A percentile compares a stretch with the other conserved stretches of the same genome.
Conservation (phyloP, 2,113 vertebrate genomes). For the Perca schrenkii region DNA sequence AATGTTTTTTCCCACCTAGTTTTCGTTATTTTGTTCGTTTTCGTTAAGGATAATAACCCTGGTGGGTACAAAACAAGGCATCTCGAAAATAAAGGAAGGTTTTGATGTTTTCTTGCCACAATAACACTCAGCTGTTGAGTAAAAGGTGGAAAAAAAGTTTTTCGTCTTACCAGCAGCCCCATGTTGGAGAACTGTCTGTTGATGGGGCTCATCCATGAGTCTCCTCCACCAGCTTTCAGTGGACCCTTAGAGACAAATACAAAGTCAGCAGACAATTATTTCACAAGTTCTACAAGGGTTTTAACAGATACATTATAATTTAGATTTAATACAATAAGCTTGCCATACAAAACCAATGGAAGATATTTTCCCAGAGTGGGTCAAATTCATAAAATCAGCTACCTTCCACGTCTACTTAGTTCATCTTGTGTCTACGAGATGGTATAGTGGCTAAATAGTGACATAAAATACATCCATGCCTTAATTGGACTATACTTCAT, state of each 20-base stretch:
- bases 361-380: not conserved
- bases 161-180: constrained; percentile 92
- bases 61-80: constrained; percentile 1
- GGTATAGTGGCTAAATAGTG: not conserved
- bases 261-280: not conserved
- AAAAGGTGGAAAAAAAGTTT: not conserved
- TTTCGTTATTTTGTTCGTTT: too few relatives aligned
- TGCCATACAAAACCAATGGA: not conserved
- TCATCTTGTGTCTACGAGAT: not conserved
- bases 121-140: not conserved
- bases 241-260: constrained; percentile 84
- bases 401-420: not conserved
- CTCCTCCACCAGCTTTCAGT: constrained; percentile 91
- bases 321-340: not conserved
- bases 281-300: not conserved
- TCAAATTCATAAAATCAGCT: not conserved
- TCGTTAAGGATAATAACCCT: too few relatives aligned
- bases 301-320: not conserved
- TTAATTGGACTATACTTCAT: not conserved
- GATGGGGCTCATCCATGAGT: constrained; percentile 97
- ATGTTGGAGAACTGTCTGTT: constrained; percentile 98
- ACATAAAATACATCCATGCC: not conserved
- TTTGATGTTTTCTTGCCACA: not conserved
- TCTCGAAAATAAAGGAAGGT: not conserved
- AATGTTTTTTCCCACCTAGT: too few relatives aligned